phyloP scores from a whole-genome alignment of 2,113 vertebrate genomes.

The Austrofundulus limnaeus region DNA sequence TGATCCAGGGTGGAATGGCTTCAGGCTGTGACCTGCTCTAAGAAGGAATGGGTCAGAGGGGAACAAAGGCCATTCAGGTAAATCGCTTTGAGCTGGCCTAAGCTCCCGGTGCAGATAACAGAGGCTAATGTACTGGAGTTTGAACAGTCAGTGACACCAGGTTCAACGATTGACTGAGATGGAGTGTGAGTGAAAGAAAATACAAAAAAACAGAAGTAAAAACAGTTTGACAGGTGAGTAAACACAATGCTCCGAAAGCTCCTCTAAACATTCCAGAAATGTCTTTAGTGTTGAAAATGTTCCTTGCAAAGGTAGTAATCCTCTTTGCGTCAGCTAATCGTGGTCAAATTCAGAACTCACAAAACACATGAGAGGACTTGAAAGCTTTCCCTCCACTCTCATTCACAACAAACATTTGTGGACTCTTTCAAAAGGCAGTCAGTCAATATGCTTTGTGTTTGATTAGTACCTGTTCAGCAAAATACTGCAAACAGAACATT shows the following conservation, averaged over 20 bases:
- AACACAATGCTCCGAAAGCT: conserved; percentile 69
- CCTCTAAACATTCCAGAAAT: conserved; percentile 76
- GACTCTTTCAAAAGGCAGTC: not conserved
- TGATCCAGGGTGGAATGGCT: conserved; percentile 73
- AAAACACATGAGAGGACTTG: conserved; percentile 49
- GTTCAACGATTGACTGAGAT: conserved; percentile 27
- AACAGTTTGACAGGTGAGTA: conserved; percentile 74
- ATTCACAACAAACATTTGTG: conserved; percentile 14
- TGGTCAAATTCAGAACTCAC: conserved; percentile 61
- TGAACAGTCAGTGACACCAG: conserved; percentile 57
- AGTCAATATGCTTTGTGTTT: conserved; percentile 53
- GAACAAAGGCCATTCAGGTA: conserved; percentile 83
- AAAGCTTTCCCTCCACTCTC: conserved; percentile 31
- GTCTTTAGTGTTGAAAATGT: conserved; percentile 67
- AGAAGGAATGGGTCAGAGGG: conserved; percentile 35
- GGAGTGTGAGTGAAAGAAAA: conserved; percentile 18
- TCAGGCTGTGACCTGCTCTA: conserved; percentile 70
- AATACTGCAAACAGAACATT: conserved; percentile 43
- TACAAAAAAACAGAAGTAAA: conserved; percentile 43
- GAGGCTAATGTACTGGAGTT: conserved; percentile 68
- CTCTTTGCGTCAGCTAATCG: conserved; percentile 70
- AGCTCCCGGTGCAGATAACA: conserved; percentile 71
- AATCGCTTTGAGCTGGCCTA: conserved; percentile 56
- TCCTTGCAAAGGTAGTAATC: conserved; percentile 65
- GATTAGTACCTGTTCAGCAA: conserved; percentile 33